phyloP scores from a whole-genome alignment of 2,113 vertebrate genomes.

The Todiramphus chloris region DNA sequence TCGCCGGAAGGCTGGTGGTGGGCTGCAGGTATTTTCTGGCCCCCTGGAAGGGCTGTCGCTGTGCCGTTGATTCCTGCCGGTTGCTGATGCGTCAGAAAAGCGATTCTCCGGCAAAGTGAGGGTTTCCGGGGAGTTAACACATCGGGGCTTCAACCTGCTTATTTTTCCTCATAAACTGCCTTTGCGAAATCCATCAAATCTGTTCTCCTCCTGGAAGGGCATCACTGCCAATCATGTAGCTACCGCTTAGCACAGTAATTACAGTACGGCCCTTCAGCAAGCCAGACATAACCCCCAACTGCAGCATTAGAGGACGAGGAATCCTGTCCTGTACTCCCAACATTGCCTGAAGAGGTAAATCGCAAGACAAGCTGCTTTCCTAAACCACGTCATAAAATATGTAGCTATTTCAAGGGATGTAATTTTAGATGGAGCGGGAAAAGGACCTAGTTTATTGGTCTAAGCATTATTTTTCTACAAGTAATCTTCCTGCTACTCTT shows the following conservation, averaged over 20 bases:
- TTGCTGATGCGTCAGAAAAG: accelerated
- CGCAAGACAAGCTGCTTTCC: background rate
- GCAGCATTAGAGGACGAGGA: no score
- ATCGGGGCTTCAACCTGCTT: background rate
- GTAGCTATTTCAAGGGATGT: background rate
- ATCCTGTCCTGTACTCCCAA: background rate
- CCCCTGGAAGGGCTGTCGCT: background rate
- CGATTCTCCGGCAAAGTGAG: background rate
- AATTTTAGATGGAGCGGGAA: background rate
- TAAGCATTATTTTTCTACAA: background rate
- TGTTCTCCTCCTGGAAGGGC: background rate
- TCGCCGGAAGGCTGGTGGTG: accelerated
- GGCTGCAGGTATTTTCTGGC: accelerated
- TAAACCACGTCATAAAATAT: background rate
- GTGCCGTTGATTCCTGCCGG: no score
- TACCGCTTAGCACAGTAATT: background rate
- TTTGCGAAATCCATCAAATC: background rate
- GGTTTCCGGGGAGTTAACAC: background rate
- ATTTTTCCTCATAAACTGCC: background rate
- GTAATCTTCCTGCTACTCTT: background rate
- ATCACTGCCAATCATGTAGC: background rate
- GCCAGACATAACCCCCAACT: accelerated
- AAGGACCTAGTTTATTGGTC: background rate
- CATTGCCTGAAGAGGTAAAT: background rate
- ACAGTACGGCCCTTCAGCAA: background rate